A percentile compares a stretch with the other conserved stretches of the same genome.
phyloP scores from a whole-genome alignment of 1,140 invertebrate genomes.

The Cyrtorhinus lividipennis region DNA sequence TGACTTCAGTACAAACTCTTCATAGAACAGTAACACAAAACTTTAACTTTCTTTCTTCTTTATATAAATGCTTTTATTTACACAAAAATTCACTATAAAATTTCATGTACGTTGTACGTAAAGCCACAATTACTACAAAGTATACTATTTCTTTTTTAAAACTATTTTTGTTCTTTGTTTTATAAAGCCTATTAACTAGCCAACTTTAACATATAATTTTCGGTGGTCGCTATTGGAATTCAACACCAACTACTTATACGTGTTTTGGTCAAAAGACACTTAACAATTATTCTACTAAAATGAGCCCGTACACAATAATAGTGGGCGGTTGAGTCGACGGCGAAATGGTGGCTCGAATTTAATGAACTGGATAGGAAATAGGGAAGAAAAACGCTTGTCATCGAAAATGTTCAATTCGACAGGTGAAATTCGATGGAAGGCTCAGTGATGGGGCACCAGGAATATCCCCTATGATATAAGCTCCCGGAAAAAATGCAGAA shows the following conservation, averaged over 20 bases:
- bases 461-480: no score
- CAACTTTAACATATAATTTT: neutral
- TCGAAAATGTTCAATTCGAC: no score
- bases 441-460: no score
- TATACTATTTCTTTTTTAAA: neutral
- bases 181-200: neutral
- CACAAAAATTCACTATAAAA: constrained; percentile 2
- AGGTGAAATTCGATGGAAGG: no score
- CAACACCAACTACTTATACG: neutral
- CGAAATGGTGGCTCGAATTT: no score
- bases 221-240: neutral
- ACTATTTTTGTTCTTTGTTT: neutral
- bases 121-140: neutral
- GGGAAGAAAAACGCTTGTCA: no score
- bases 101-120: constrained; percentile 1
- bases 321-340: no score
- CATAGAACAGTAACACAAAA: neutral
- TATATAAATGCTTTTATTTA: neutral
- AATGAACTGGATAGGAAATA: no score
- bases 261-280: neutral
- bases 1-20: neutral
- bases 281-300: neutral
- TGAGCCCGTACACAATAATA: neutral
- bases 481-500: no score
- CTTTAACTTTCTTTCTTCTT: neutral